Evolutionary conservation across 2,888 invertebrate species (phyloP).

Genomic region (Spodoptera littoralis): DNA sequence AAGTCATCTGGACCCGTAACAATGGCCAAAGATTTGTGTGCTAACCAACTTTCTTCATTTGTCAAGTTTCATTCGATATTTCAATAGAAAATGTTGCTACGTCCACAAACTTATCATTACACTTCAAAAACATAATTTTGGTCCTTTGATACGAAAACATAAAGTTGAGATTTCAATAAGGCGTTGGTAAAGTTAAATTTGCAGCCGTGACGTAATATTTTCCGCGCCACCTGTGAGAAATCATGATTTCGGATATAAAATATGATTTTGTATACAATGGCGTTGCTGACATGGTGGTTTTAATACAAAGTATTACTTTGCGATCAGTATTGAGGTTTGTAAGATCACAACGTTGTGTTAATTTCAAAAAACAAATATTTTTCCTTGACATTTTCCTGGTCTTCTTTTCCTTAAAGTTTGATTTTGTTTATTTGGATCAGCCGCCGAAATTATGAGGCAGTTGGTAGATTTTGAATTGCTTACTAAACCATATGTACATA

Average conservation of each 20-base stretch:
- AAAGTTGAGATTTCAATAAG: not conserved
- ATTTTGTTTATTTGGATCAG: too few species aligned
- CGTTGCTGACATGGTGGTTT: conserved; percentile 7
- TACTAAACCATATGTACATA: too few species aligned
- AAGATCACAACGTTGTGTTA: not conserved
- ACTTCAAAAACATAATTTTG: not conserved
- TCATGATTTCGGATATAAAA: conserved; percentile 36
- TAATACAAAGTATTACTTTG: conserved; percentile 2
- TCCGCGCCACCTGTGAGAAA: conserved; percentile 44
- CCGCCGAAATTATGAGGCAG: too few species aligned
- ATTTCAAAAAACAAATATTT: too few species aligned
- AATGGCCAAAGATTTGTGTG: conserved; percentile 46
- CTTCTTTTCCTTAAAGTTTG: too few species aligned
- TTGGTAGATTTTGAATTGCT: too few species aligned
- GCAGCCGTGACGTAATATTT: conserved; percentile 39
- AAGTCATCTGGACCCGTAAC: conserved; percentile 21
- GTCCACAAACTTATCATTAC: conserved; percentile 25
- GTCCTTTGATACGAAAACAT: not conserved
- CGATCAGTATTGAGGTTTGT: conserved; percentile 5
- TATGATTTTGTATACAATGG: conserved; percentile 34
- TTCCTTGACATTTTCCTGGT: too few species aligned
- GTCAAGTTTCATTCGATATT: conserved; percentile 58
- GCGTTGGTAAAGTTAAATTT: not conserved
- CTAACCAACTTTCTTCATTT: conserved; percentile 55
- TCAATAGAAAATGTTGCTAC: conserved; percentile 39